A percentile compares a stretch with the other conserved stretches of the same genome.
phyloP scores from a whole-genome alignment of 2,797 vertebrate species.

The Scleropages formosus region DNA sequence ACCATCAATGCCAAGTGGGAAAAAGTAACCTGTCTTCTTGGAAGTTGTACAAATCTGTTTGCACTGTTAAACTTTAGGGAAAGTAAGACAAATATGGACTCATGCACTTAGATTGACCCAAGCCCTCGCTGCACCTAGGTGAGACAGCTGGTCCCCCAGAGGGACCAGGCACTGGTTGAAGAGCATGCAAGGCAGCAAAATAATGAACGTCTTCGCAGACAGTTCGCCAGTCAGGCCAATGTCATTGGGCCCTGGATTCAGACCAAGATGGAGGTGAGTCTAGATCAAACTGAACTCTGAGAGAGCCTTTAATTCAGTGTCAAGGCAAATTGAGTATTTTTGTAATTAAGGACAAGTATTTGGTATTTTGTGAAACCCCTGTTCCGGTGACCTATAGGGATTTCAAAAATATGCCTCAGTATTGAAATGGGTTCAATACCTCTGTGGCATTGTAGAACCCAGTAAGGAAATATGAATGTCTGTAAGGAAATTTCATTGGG shows the following conservation, averaged over 20 bases:
- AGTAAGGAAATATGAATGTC: too few species aligned
- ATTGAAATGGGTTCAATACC: too few species aligned
- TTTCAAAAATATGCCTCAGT: too few species aligned
- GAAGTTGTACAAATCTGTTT: neutral
- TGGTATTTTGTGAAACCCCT: too few species aligned
- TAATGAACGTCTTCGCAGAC: constrained; percentile 75
- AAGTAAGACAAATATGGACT: too few species aligned
- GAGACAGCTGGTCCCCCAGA: constrained; percentile 77
- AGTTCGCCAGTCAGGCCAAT: constrained; percentile 81
- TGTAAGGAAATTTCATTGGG: too few species aligned
- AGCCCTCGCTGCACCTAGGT: constrained; percentile 57
- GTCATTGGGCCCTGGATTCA: constrained; percentile 84
- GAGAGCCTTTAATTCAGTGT: too few species aligned
- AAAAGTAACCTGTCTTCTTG: constrained; percentile 52
- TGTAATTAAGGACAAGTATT: too few species aligned
- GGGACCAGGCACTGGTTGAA: constrained; percentile 78
- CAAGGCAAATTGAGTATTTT: too few species aligned
- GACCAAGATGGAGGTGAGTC: constrained; percentile 78
- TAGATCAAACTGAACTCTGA: neutral
- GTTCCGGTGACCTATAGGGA: too few species aligned
- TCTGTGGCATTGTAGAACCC: too few species aligned
- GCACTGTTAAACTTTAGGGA: neutral
- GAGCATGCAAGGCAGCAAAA: constrained; percentile 75
- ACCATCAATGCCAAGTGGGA: constrained; percentile 83
- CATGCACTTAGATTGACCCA: neutral